These are phyloP conservation scores for Capra hircus DNA, from an alignment of 2,113 vertebrate genomes.

Conservation along the genomic window DNA sequence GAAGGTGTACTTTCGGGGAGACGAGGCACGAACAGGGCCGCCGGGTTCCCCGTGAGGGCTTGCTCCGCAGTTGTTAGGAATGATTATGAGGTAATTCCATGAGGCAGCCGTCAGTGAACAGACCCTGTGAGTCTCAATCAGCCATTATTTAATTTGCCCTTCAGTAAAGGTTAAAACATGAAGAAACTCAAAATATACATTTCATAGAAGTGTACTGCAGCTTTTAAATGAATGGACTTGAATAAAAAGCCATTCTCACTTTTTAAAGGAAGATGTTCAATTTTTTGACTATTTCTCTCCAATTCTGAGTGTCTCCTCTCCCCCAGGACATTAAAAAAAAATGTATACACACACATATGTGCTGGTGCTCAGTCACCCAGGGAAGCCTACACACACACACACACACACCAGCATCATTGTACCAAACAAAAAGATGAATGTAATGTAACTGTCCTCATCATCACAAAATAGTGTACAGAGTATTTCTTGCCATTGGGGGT, in stretches of 20 bases:
- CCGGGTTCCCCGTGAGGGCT: neutral
- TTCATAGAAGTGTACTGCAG: conserved; percentile 7
- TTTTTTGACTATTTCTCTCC: neutral
- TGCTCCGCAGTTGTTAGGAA: conserved; percentile 41
- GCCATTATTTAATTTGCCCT: conserved; percentile 50
- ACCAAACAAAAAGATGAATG: neutral
- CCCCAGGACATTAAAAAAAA: neutral
- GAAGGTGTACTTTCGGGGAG: conserved; percentile 32
- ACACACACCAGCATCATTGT: neutral
- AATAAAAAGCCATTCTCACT: neutral
- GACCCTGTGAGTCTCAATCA: conserved; percentile 45
- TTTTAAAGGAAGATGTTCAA: conserved; percentile 23
- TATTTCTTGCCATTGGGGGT: neutral
- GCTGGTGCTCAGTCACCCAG: neutral
- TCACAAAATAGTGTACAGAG: neutral
- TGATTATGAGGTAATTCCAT: conserved; percentile 52
- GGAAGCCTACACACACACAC: neutral
- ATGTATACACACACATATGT: neutral
- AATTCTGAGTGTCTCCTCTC: neutral
- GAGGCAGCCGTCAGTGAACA: conserved; percentile 17
- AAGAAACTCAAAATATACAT: conserved; percentile 45
- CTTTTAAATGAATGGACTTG: neutral
- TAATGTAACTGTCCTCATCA: neutral
- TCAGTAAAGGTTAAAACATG: conserved; percentile 57
- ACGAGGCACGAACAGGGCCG: neutral